Percentiles rank a stretch among this genome's conserved stretches.
These are phyloP conservation scores for Lamprologus speciosus DNA, from an alignment of 2,113 vertebrate species.

Conservation along the genomic window DNA sequence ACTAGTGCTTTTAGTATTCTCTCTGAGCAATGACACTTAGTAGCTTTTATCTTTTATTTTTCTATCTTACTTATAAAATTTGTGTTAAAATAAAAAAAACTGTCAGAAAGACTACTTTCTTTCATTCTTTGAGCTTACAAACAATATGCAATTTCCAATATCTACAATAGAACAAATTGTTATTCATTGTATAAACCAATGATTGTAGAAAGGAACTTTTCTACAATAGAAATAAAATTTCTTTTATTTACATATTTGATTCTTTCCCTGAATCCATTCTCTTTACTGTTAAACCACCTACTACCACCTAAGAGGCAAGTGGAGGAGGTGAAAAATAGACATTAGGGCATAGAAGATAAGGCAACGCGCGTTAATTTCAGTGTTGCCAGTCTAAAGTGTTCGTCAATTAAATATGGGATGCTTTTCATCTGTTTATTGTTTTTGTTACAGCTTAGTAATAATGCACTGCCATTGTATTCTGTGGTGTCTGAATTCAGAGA, in stretches of 20 bases:
- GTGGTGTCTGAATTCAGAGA: not conserved
- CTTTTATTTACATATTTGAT: not conserved
- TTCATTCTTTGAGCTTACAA: not conserved
- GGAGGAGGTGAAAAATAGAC: not conserved
- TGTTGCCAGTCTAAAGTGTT: not conserved
- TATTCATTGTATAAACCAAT: not conserved
- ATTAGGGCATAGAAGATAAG: not conserved
- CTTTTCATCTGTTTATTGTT: not conserved
- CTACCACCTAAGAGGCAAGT: not conserved
- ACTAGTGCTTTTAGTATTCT: not conserved
- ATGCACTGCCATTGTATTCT: not conserved
- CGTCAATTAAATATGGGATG: not conserved
- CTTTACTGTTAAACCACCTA: not conserved
- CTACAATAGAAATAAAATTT: not conserved
- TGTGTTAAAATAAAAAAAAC: not conserved
- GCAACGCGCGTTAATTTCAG: not conserved
- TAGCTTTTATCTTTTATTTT: not conserved
- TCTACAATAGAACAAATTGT: not conserved
- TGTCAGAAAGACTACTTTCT: not conserved
- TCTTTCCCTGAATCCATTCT: not conserved
- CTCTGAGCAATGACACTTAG: not conserved
- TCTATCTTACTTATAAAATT: not conserved
- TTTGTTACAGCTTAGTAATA: not conserved
- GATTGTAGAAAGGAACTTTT: not conserved
- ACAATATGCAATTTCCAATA: not conserved